phyloP scores from a whole-genome alignment of 2,888 invertebrate species.

The Dendrolimus houi region DNA sequence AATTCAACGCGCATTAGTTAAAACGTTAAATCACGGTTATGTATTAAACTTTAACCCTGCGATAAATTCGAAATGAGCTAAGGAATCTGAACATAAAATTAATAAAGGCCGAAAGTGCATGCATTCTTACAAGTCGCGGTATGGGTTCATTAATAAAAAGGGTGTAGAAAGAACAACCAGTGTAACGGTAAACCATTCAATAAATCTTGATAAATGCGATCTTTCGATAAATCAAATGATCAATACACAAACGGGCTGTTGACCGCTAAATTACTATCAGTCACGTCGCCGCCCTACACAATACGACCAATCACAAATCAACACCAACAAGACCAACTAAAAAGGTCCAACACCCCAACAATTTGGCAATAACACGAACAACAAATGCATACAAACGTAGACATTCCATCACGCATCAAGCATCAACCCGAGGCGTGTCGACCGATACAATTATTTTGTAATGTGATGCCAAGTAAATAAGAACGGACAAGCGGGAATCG shows the following conservation, averaged over 20 bases:
- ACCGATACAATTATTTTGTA: not conserved
- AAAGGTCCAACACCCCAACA: not conserved
- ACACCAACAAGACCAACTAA: not conserved
- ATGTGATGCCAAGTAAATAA: not conserved
- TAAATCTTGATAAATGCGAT: not conserved
- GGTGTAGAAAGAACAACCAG: too few species aligned
- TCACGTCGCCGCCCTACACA: slow-evolving; percentile 30
- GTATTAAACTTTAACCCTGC: too few species aligned
- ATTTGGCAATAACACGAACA: not conserved
- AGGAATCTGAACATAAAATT: too few species aligned
- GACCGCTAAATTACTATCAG: slow-evolving; percentile 15
- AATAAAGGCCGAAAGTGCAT: too few species aligned
- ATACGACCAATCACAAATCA: slow-evolving; percentile 30
- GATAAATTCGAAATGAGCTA: too few species aligned
- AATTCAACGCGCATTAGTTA: too few species aligned
- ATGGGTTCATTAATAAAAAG: too few species aligned
- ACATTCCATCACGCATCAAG: slow-evolving; percentile 6
- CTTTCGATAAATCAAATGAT: not conserved
- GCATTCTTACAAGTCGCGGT: too few species aligned
- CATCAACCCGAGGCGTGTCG: slow-evolving; percentile 1
- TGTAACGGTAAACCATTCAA: not conserved
- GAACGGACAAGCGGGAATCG: not conserved
- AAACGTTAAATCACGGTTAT: too few species aligned
- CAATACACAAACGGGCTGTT: slow-evolving; percentile 11
- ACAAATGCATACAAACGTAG: not conserved